Evolutionary conservation across 2,797 vertebrate genomes (phyloP), one percentile per base, ranked within the genome.

Genomic region (Tolypeutes matacus): DNA sequence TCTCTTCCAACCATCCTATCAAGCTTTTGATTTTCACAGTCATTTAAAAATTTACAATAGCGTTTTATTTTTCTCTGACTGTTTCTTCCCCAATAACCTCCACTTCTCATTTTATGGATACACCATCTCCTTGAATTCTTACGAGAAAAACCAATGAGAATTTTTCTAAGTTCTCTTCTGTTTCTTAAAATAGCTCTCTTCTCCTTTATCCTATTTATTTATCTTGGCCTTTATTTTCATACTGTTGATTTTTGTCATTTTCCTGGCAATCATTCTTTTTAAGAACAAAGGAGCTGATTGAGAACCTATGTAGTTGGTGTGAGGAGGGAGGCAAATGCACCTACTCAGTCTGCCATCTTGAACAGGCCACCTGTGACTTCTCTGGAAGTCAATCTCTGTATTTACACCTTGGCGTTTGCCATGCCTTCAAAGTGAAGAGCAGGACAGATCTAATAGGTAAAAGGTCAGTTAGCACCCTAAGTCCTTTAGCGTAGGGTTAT

Each of bases 141-240:
- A 34, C 5, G 58, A 69, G 58, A 84, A 86, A 86, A 86, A 84
- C 12, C 56, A 56, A 39, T 84, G 29, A 72, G 67, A 58, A 42
- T 88, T 85, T 91, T 83, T 53, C 31, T 12, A 78, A 51, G 21
- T 62, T 89, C 15, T 51, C 64, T 80, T 64, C 49, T 95, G 36
- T 76, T 85, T 90, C 58, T 92, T 83, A 86, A 94, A 84, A 69
- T 65, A 88, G 23, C 51, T 93, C 15, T 25, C 8, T 76, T 75
- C 20, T 60, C 49, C 56, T 27, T 82, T 93, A 69, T 49, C n/a
- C 29, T 73, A 49, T 84, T 89, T 62, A 31, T 69, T 76, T 86
- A 65, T 29, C 36, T 64, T 58, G 73, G 67, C 53, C 62, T 21
- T 72, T 34, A 27, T 67, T 89, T 88, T 62, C 56, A 85, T 53